A percentile compares a stretch with the other conserved stretches of the same genome.
Evolutionary conservation across 2,888 invertebrate species (phyloP).

Genomic region (Limenitis camilla): DNA sequence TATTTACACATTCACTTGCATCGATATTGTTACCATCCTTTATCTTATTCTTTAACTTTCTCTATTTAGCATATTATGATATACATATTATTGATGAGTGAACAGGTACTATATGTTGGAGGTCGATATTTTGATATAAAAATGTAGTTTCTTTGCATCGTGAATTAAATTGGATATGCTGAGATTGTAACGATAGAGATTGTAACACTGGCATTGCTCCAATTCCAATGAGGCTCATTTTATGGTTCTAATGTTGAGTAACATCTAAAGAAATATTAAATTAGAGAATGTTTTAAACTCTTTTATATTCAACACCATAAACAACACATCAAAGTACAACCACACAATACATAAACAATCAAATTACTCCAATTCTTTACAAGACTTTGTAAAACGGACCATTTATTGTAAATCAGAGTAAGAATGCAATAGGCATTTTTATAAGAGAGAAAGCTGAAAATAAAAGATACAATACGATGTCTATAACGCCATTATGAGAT

Average conservation of each 20-base stretch:
- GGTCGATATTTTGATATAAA: no score
- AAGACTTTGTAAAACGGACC: slow-evolving; percentile 2
- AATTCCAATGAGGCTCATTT: no score
- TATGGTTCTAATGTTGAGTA: no score
- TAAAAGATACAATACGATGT: slow-evolving; percentile 8
- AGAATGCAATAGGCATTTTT: slow-evolving; percentile 15
- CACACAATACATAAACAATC: slow-evolving; percentile 6
- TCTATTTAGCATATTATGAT: no score
- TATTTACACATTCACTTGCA: slow-evolving; percentile 3
- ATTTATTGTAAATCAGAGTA: slow-evolving; percentile 16
- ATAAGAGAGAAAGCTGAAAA: slow-evolving; percentile 20
- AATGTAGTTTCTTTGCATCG: no score
- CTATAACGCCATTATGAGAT: slow-evolving; percentile 6
- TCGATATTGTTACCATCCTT: neutral
- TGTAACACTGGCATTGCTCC: no score
- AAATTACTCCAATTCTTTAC: slow-evolving; percentile 13
- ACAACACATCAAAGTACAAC: slow-evolving; percentile 1
- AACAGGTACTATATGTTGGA: no score
- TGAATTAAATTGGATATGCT: no score
- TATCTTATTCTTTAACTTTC: neutral
- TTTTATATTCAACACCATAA: neutral
- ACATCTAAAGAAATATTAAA: neutral
- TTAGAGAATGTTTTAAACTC: neutral
- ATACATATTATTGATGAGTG: no score
- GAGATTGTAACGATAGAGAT: no score